phyloP scores from a whole-genome alignment of 2,797 vertebrate genomes.

The Dryobates pubescens region DNA sequence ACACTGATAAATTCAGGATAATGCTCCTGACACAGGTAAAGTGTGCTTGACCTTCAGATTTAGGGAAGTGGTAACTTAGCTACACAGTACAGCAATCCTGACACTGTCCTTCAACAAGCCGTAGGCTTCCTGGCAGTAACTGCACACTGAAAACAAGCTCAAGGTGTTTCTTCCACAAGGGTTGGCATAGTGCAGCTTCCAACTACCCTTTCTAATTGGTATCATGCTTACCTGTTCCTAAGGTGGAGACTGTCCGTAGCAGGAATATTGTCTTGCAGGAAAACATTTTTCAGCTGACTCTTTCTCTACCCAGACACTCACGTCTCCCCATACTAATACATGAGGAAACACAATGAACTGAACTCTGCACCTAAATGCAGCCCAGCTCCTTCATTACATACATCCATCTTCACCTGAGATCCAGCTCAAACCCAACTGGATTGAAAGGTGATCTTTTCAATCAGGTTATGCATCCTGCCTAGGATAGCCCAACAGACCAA shows the following conservation, averaged over 20 bases:
- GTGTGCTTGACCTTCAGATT: background rate
- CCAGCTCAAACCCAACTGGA: background rate
- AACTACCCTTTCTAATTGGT: background rate
- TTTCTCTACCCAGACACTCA: background rate
- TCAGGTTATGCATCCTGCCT: background rate
- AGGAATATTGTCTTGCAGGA: background rate
- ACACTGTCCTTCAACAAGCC: background rate
- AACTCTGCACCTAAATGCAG: background rate
- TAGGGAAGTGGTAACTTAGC: background rate
- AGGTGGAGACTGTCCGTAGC: fast-evolving
- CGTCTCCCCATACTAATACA: background rate
- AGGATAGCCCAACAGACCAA: background rate
- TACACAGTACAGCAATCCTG: background rate
- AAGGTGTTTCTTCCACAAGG: background rate
- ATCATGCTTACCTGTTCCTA: background rate
- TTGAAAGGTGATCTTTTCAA: background rate
- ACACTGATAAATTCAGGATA: background rate
- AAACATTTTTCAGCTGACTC: background rate
- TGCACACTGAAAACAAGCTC: background rate
- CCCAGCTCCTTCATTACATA: background rate
- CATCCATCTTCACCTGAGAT: background rate
- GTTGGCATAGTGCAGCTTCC: background rate
- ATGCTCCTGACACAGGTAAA: background rate
- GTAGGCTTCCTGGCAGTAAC: background rate
- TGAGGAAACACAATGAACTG: background rate